Percentiles rank a stretch among this genome's conserved stretches.
Conservation (phyloP, 2,113 vertebrate species). For the Callionymus lyra region DNA sequence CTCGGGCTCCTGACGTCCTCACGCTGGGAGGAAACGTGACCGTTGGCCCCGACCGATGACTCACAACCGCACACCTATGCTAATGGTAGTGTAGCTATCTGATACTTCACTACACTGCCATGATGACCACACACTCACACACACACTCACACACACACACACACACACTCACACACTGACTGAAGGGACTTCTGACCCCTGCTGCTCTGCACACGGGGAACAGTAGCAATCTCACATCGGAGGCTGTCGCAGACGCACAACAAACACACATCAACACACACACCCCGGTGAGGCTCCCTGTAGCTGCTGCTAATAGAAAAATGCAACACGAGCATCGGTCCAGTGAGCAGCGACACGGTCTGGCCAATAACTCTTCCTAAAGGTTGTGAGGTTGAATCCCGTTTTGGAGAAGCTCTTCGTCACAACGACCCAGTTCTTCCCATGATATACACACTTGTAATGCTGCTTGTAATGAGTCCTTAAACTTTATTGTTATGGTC, state of each 20-base stretch:
- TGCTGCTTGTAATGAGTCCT: too few relatives aligned
- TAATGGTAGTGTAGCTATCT: slow-evolving; percentile 23
- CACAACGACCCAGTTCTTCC: too few relatives aligned
- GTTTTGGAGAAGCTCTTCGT: neutral
- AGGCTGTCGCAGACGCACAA: neutral
- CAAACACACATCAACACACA: neutral
- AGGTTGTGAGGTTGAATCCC: slow-evolving; percentile 7
- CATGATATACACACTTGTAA: too few relatives aligned
- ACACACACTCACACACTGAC: slow-evolving; percentile 4
- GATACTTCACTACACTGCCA: too few relatives aligned
- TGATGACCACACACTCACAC: neutral
- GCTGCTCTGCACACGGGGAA: neutral
- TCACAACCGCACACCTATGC: slow-evolving; percentile 26
- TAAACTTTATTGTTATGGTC: too few relatives aligned
- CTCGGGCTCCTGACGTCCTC: slow-evolving; percentile 8
- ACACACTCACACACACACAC: slow-evolving; percentile 1
- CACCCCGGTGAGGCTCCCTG: slow-evolving; percentile 8
- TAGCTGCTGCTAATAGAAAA: slow-evolving; percentile 31
- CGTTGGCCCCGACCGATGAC: slow-evolving; percentile 15
- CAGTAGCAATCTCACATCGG: neutral
- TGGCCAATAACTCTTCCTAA: slow-evolving; percentile 6
- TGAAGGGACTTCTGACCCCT: slow-evolving; percentile 13
- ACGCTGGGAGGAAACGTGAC: slow-evolving; percentile 19
- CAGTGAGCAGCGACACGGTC: neutral
- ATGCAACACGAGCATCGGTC: slow-evolving; percentile 6